Conservation (phyloP, 2,888 invertebrate genomes). For the Chrysolina oricalcia region DNA sequence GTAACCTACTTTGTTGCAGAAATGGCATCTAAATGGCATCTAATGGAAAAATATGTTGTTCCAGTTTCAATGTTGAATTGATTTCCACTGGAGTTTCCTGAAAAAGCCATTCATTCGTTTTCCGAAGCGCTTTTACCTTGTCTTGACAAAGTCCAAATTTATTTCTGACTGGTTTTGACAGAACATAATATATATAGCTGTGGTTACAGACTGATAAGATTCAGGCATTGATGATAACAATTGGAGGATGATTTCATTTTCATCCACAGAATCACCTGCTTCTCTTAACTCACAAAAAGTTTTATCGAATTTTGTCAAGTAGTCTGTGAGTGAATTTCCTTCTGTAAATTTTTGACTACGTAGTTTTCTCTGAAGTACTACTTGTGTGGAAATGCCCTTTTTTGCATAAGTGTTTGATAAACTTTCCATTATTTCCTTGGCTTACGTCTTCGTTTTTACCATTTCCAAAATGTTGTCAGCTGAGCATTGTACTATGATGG, state of each 20-base stretch:
- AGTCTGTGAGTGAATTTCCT: neutral
- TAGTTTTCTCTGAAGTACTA: too few relatives aligned
- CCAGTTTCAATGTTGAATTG: too few relatives aligned
- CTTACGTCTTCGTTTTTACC: neutral
- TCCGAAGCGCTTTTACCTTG: neutral
- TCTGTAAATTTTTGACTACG: neutral
- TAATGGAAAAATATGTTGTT: too few relatives aligned
- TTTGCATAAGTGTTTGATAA: neutral
- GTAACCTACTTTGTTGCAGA: too few relatives aligned
- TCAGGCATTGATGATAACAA: slow-evolving; percentile 27
- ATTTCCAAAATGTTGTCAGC: too few relatives aligned
- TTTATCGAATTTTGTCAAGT: neutral
- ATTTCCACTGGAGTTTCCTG: too few relatives aligned
- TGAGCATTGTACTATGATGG: too few relatives aligned
- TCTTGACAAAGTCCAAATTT: slow-evolving; percentile 12
- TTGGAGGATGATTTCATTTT: neutral
- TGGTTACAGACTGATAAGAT: slow-evolving; percentile 28
- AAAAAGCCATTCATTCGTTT: neutral
- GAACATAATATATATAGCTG: slow-evolving; percentile 33
- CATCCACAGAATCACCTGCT: neutral
- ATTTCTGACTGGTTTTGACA: slow-evolving; percentile 11
- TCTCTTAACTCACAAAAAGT: neutral
- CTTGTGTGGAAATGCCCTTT: too few relatives aligned
- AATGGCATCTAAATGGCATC: too few relatives aligned
- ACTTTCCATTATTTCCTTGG: neutral